A percentile compares a stretch with the other conserved stretches of the same genome.
Conservation (phyloP, 2,113 vertebrate genomes). For the Psettodes erumei region DNA sequence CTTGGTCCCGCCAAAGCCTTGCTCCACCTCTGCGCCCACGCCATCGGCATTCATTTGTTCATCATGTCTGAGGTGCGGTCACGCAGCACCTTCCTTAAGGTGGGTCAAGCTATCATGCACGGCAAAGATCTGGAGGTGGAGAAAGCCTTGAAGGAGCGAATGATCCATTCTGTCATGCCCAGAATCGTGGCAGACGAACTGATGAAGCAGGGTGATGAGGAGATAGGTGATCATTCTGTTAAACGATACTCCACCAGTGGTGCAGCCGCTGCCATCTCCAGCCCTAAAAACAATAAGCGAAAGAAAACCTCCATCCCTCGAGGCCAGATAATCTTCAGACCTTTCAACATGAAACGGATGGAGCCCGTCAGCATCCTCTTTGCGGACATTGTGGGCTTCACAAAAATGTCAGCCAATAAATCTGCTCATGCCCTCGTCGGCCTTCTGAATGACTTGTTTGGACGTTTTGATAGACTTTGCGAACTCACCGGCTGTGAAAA, state of each 20-base stretch:
- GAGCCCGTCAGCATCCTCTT: constrained; percentile 98
- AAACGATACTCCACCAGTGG: constrained; percentile 90
- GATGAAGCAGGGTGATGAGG: constrained; percentile 98
- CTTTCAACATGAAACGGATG: constrained; percentile 99
- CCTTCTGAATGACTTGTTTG: constrained; percentile 96
- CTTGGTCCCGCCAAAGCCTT: constrained; percentile 90
- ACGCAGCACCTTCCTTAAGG: constrained; percentile 97
- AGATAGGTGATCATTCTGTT: constrained; percentile 86
- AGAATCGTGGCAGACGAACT: constrained; percentile 94
- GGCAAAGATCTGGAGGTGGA: constrained; percentile 99
- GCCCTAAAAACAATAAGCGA: constrained; percentile 92
- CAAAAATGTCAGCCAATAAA: constrained; percentile 99
- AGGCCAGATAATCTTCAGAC: constrained; percentile 94
- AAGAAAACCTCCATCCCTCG: constrained; percentile 97
- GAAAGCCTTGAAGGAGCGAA: constrained; percentile 97
- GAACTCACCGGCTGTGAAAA: constrained; percentile 97
- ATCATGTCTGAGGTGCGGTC: constrained; percentile 97
- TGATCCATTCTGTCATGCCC: constrained; percentile 99
- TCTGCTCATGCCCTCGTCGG: constrained; percentile 96
- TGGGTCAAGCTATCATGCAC: constrained; percentile 98
- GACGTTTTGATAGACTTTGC: constrained; percentile 95
- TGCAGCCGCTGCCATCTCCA: constrained; percentile 77
- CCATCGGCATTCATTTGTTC: constrained; percentile 94
- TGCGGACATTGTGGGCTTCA: constrained; percentile 98
- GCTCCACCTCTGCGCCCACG: constrained; percentile 94